These are phyloP conservation scores for Caenorhabditis becei DNA, from an alignment of 2,888 invertebrate species.

Conservation along the genomic window DNA sequence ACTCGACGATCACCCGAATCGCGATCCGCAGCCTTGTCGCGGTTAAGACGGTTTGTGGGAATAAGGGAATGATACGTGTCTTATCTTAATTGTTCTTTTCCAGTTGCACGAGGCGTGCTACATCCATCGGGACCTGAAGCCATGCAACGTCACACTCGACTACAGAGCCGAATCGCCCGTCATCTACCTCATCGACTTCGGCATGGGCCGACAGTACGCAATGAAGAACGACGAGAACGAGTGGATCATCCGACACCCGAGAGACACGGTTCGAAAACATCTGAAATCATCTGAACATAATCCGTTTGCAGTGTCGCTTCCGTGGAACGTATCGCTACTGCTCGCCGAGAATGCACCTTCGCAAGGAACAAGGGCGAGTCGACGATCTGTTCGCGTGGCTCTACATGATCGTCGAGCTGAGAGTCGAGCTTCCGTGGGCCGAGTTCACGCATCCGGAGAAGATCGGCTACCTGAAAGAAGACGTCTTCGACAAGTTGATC, in stretches of 20 bases:
- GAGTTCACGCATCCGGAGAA: slow-evolving; percentile 26
- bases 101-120: slow-evolving; percentile 60
- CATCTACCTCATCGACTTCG: slow-evolving; percentile 59
- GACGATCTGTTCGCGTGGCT: slow-evolving; percentile 53
- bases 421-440: slow-evolving; percentile 43
- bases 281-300: background rate
- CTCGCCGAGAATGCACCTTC: slow-evolving; percentile 47
- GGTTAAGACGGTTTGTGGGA: slow-evolving; percentile 53
- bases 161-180: slow-evolving; percentile 33
- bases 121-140: slow-evolving; percentile 62
- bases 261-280: slow-evolving; percentile 23
- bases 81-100: no score
- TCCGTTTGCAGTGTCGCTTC: slow-evolving; percentile 32
- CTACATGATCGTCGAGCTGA: slow-evolving; percentile 58
- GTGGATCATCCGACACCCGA: slow-evolving; percentile 44
- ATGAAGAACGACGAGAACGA: background rate
- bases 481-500: slow-evolving; percentile 26
- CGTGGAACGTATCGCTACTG: slow-evolving; percentile 52
- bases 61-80: no score
- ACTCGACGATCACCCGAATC: slow-evolving; percentile 60
- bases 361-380: slow-evolving; percentile 35
- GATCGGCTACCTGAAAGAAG: slow-evolving; percentile 38
- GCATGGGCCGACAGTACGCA: slow-evolving; percentile 53
- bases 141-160: slow-evolving; percentile 60
- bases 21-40: slow-evolving; percentile 53